Evolutionary conservation across 2,888 invertebrate species (phyloP).

Genomic region (Orthonevra nobilis): DNA sequence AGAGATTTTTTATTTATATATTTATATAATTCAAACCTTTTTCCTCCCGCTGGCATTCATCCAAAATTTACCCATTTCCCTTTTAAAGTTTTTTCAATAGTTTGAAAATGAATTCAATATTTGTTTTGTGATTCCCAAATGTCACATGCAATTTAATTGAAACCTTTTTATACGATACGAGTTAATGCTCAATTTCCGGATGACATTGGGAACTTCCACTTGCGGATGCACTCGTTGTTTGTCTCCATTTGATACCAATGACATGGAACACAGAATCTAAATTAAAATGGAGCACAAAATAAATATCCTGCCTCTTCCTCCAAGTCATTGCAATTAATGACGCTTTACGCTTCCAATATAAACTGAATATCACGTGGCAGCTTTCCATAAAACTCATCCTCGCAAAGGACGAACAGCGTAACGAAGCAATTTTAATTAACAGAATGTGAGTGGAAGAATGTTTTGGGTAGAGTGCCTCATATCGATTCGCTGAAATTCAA

Average conservation of each 20-base stretch:
- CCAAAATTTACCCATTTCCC: too few species aligned
- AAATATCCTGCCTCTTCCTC: not conserved
- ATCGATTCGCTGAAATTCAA: conserved; percentile 20
- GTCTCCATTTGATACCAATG: not conserved
- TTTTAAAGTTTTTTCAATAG: too few species aligned
- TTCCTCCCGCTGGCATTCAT: too few species aligned
- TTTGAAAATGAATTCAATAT: too few species aligned
- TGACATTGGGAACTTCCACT: not conserved
- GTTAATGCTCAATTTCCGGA: not conserved
- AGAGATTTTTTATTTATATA: too few species aligned
- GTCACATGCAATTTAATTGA: too few species aligned
- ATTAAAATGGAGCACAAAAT: conserved; percentile 8
- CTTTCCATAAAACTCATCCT: not conserved
- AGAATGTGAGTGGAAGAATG: conserved; percentile 6
- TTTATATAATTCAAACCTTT: too few species aligned
- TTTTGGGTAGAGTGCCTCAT: conserved; percentile 6
- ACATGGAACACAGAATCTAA: not conserved
- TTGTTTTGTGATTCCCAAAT: too few species aligned
- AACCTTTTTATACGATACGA: too few species aligned
- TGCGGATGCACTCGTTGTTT: not conserved
- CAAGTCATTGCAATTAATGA: conserved; percentile 13
- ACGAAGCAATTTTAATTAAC: conserved; percentile 29
- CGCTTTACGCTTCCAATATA: not conserved
- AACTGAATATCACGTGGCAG: not conserved
- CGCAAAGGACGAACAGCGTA: not conserved